Conservation (phyloP, 2,113 vertebrate genomes). For the Mobula birostris region DNA sequence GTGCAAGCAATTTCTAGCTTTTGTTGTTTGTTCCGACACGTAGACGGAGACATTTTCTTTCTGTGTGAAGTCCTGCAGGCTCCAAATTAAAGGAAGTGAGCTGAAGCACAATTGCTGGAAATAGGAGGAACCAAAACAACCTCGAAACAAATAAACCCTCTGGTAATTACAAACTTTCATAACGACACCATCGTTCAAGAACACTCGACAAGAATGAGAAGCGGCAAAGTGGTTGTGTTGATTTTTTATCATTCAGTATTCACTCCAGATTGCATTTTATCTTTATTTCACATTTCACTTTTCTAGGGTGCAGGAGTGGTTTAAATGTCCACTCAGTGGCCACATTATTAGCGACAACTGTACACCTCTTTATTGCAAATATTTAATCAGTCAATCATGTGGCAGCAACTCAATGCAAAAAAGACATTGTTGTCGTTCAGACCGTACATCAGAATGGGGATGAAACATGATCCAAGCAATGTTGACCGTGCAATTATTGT, state of each 20-base stretch:
- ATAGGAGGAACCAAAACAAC: not conserved
- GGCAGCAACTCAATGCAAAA: too few relatives aligned
- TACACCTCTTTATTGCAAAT: too few relatives aligned
- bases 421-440: too few relatives aligned
- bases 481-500: too few relatives aligned
- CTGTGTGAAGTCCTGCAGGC: not conserved
- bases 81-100: not conserved
- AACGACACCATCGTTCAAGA: not conserved
- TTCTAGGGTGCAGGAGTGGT: not conserved
- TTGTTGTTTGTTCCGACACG: not conserved
- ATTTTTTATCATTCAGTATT: not conserved
- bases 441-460: too few relatives aligned
- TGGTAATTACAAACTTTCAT: not conserved
- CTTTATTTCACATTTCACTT: not conserved
- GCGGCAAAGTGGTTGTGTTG: not conserved
- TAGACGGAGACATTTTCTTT: not conserved
- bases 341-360: too few relatives aligned
- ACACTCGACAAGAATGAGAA: not conserved
- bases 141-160: not conserved
- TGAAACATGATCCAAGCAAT: too few relatives aligned
- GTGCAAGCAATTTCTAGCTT: not conserved
- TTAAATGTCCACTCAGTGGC: too few relatives aligned
- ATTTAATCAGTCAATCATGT: too few relatives aligned
- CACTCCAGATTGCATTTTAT: not conserved
- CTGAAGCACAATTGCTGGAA: not conserved